Percentiles rank a stretch among this genome's conserved stretches.
phyloP scores from a whole-genome alignment of 2,797 vertebrate genomes.

The Kryptopterus vitreolus region DNA sequence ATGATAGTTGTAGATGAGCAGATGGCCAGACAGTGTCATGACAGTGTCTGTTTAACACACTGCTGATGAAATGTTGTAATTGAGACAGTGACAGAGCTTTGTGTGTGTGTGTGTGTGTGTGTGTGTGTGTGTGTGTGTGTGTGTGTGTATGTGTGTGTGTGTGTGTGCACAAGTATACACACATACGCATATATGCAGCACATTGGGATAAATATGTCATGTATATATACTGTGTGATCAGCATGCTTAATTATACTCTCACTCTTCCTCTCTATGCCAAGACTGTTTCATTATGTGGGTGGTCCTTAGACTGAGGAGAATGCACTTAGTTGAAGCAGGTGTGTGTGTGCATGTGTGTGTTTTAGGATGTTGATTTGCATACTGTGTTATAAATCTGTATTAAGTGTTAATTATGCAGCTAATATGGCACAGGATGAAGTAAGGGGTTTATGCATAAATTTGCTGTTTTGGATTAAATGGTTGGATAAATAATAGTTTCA shows the following conservation, averaged over 20 bases:
- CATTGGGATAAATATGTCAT: not conserved
- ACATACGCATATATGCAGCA: not conserved
- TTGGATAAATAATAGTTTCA: not conserved
- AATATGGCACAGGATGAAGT: not conserved
- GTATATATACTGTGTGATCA: not conserved
- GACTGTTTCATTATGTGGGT: constrained; percentile 53
- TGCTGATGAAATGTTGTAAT: constrained; percentile 44
- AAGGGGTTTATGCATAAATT: not conserved
- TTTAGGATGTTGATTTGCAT: not conserved
- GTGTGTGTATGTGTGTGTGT: not conserved
- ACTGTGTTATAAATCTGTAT: not conserved
- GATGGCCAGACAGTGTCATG: constrained; percentile 46
- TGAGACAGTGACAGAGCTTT: constrained; percentile 45
- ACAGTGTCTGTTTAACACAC: constrained; percentile 46
- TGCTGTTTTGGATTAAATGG: not conserved
- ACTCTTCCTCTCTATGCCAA: constrained; percentile 41
- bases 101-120: constrained; percentile 23
- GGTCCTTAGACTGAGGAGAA: constrained; percentile 46
- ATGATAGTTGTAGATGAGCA: constrained; percentile 49
- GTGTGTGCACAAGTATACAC: not conserved
- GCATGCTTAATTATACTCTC: not conserved
- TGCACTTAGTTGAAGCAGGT: constrained; percentile 46
- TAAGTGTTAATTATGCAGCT: not conserved
- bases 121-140: not conserved
- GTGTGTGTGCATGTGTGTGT: constrained; percentile 39